phyloP scores from a whole-genome alignment of 2,113 vertebrate genomes.

The Semicossyphus pulcher region DNA sequence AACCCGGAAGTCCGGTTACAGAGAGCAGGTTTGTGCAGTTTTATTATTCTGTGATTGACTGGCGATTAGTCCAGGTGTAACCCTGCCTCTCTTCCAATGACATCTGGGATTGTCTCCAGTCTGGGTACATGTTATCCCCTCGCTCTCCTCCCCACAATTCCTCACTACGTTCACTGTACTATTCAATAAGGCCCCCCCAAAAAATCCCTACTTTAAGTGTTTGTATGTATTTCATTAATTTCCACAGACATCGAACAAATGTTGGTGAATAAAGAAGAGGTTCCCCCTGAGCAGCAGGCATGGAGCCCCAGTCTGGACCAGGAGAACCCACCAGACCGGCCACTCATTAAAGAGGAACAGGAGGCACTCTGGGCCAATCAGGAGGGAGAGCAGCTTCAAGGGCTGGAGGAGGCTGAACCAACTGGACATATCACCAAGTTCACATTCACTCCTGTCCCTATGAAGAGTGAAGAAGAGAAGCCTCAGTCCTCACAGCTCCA shows the following conservation, averaged over 20 bases:
- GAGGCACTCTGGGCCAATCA: background rate
- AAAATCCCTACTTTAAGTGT: no score
- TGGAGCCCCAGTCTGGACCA: background rate
- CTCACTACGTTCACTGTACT: no score
- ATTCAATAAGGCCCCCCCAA: no score
- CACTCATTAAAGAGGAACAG: background rate
- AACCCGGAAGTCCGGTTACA: no score
- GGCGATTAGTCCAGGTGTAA: no score
- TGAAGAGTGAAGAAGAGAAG: background rate
- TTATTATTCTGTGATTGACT: no score
- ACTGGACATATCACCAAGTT: no score
- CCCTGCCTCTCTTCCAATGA: no score
- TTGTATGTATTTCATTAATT: background rate
- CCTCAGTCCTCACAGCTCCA: slow-evolving; percentile 1
- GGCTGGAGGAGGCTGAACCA: background rate
- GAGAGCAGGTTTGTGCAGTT: no score
- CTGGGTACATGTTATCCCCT: no score
- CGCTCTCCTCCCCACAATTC: no score
- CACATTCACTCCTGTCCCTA: background rate
- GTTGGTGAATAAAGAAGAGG: background rate
- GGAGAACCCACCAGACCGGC: background rate
- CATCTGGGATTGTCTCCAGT: no score
- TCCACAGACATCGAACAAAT: background rate
- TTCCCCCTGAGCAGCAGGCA: background rate
- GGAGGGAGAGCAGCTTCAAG: background rate